Base-by-base conservation (phyloP, 1,140 invertebrate species). In the Pteromalus puparum region DNA sequence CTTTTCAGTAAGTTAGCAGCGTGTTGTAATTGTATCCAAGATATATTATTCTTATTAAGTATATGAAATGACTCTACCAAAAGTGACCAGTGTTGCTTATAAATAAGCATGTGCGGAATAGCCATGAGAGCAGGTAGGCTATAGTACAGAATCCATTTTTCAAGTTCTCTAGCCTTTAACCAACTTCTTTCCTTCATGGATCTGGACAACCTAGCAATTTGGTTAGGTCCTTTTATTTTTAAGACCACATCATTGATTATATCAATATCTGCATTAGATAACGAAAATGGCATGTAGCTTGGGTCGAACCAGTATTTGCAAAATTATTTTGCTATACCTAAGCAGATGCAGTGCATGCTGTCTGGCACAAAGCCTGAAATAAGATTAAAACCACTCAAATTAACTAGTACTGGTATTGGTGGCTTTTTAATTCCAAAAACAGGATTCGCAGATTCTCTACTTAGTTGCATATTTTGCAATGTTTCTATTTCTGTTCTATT, bases 91-190 rank as follows among this genome's bases (percentile, higher is more conserved):
- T 84, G 76, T 6, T 48, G 1, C 18, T 24, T 70, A 26, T 80
- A 84, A 1, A 5, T 5, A 38, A 24, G 26, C 15, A 74, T 15
- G 15, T 53, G 76, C 38, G 73, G 42, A 75, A 80, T 26, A 5
- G 5, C 18, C 1, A 1, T 34, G 2, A 84, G 21, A 30, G 34
- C n/a, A 21, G 53, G 26, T 15, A 24, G 1, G 28, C 83, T 80
- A 10, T 84, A 84, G 21, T 75, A 84, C 5, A 79, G 21, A 9
- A 84, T 18, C 83, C 77, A 84, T n/a, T 84, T 84, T 46, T 84
- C 42, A 6, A n/a, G 75, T n/a, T 84, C 83, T 38, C 18, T 77
- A 10, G 83, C 68, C 75, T 84, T 84, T n/a, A 67, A 48, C 9
- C 12, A 70, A 26, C 24, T 81, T 48, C n/a, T 24, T 18, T 81